A percentile compares a stretch with the other conserved stretches of the same genome.
Evolutionary conservation across 1,140 invertebrate genomes (phyloP).

Genomic region (Apis cerana): DNA sequence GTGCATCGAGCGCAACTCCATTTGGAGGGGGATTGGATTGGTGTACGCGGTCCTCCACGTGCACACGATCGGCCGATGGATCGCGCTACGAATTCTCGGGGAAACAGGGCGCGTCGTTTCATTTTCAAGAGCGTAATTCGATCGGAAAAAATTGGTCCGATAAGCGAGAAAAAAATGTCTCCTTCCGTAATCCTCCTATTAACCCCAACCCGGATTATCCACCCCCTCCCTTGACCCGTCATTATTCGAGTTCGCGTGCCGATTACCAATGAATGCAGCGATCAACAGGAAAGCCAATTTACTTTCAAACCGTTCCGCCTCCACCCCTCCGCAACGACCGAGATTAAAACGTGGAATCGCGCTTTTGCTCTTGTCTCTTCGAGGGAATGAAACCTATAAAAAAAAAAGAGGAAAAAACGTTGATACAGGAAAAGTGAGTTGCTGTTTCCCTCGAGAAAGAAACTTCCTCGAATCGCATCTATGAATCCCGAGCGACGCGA

Average conservation of each 20-base stretch:
- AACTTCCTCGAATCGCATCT: not conserved
- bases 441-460: not conserved
- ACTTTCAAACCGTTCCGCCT: conserved; percentile 13
- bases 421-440: not conserved
- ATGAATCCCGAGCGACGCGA: too few relatives aligned
- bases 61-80: too few relatives aligned
- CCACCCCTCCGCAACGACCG: not conserved
- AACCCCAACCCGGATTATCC: too few relatives aligned
- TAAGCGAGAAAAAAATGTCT: too few relatives aligned
- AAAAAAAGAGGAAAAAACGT: not conserved
- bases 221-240: not conserved
- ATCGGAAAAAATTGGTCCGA: too few relatives aligned
- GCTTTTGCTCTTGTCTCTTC: conserved; percentile 16
- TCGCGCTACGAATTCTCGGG: too few relatives aligned
- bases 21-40: not conserved
- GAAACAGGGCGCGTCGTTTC: too few relatives aligned
- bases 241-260: conserved; percentile 34
- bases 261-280: conserved; percentile 18
- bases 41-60: not conserved
- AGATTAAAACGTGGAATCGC: conserved; percentile 37
- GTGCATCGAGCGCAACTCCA: not conserved
- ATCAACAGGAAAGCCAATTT: conserved; percentile 48
- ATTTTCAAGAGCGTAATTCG: not conserved
- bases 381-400: too few relatives aligned
- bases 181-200: too few relatives aligned